phyloP scores from a whole-genome alignment of 2,113 vertebrate genomes.

The Oreocharis arfaki region DNA sequence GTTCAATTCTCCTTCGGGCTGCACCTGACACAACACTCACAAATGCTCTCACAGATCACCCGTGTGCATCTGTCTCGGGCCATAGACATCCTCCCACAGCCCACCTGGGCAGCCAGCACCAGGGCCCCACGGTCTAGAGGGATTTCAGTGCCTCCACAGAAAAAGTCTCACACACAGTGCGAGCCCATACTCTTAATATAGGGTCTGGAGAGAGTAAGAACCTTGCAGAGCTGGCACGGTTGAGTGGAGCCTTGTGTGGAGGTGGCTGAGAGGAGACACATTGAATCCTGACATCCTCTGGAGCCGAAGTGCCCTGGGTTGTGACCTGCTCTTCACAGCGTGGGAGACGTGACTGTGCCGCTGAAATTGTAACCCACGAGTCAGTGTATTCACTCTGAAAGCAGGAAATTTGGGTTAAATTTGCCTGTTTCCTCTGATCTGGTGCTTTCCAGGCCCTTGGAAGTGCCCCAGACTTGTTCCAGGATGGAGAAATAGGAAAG shows the following conservation, averaged over 20 bases:
- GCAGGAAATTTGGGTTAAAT: neutral
- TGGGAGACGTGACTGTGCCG: neutral
- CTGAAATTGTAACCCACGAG: neutral
- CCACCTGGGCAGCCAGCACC: neutral
- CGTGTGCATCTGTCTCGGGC: accelerated
- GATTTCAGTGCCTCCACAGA: neutral
- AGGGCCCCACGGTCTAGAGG: neutral
- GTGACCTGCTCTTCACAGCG: neutral
- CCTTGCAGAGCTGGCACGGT: neutral
- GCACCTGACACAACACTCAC: constrained; percentile 31
- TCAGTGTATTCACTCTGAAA: neutral
- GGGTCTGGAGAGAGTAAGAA: neutral
- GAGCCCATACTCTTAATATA: neutral
- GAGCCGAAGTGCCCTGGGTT: neutral
- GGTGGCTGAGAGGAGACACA: neutral
- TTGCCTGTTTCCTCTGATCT: neutral
- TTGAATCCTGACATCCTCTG: neutral
- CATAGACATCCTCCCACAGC: neutral
- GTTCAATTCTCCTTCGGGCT: constrained; percentile 31
- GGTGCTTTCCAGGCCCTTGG: neutral
- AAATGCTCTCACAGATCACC: neutral
- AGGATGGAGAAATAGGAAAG: neutral
- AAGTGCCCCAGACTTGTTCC: neutral
- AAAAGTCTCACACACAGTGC: neutral
- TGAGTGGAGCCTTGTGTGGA: neutral